Evolutionary conservation across 2,113 vertebrate genomes (phyloP).

Genomic region (Prolemur simus): DNA sequence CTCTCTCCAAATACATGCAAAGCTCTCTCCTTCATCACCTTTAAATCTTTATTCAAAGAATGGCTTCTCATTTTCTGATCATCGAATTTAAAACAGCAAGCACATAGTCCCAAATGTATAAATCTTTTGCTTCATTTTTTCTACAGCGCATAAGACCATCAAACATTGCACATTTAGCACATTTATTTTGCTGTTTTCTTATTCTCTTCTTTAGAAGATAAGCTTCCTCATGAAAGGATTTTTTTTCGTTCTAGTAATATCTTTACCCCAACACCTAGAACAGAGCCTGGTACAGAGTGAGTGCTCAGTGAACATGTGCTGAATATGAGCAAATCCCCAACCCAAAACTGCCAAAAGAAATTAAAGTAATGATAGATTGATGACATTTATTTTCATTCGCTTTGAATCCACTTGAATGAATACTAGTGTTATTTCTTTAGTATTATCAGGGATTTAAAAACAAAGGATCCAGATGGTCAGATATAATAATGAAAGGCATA

Average conservation of each 20-base stretch:
- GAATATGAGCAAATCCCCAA: background rate
- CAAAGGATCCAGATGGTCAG: slow-evolving; percentile 50
- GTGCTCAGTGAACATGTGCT: background rate
- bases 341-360: background rate
- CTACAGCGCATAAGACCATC: background rate
- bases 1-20: background rate
- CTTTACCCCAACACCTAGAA: background rate
- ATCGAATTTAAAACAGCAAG: background rate
- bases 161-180: background rate
- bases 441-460: slow-evolving; percentile 29
- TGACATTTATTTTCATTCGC: slow-evolving; percentile 32
- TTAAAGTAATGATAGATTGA: background rate
- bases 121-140: background rate
- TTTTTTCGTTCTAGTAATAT: background rate
- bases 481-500: slow-evolving; percentile 50
- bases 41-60: background rate
- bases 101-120: background rate
- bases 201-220: background rate
- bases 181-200: background rate
- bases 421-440: slow-evolving; percentile 7
- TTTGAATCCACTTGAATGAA: slow-evolving; percentile 27
- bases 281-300: background rate
- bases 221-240: background rate
- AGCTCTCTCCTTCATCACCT: background rate
- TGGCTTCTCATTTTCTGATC: background rate